Percentiles rank a stretch among this genome's conserved stretches.
Conservation (phyloP, 2,113 vertebrate genomes). For the Blennius ocellaris region DNA sequence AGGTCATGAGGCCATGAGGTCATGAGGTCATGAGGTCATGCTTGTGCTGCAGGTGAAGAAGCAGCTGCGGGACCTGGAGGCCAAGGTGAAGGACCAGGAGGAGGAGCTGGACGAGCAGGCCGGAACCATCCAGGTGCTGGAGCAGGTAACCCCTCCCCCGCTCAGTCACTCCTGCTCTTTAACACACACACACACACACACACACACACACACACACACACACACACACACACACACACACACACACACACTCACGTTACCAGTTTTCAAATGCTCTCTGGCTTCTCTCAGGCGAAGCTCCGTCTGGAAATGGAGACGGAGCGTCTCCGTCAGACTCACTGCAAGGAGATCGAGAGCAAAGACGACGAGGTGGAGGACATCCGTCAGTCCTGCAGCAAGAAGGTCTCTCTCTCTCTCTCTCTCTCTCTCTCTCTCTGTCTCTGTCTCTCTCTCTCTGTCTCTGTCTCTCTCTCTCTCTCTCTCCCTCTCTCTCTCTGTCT, state of each 20-base stretch:
- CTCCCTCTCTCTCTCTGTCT: too few species aligned
- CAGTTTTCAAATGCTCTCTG: too few species aligned
- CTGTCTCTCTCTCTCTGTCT: too few species aligned
- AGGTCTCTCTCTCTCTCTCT: constrained; percentile 73
- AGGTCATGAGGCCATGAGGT: too few species aligned
- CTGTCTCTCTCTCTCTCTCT: too few species aligned
- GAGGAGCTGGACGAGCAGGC: constrained; percentile 98
- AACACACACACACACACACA: too few species aligned
- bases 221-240: too few species aligned
- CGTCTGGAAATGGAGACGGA: constrained; percentile 99
- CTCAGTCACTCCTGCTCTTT: too few species aligned
- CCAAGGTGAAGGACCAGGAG: constrained; percentile 96
- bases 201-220: too few species aligned
- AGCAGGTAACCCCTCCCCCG: constrained; percentile 90
- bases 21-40: too few species aligned
- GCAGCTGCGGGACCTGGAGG: constrained; percentile 94
- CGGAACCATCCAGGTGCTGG: constrained; percentile 96
- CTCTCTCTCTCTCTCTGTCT: too few species aligned
- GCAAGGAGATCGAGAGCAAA: constrained; percentile 94
- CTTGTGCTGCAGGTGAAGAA: constrained; percentile 82
- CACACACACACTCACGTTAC: too few species aligned
- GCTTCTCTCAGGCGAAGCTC: constrained; percentile 88
- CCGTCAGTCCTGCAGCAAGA: constrained; percentile 95
- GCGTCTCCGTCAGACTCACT: constrained; percentile 91
- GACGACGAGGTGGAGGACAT: constrained; percentile 98